These are phyloP conservation scores for Serranus cabrilla DNA, from an alignment of 2,797 vertebrate genomes.

Conservation along the genomic window DNA sequence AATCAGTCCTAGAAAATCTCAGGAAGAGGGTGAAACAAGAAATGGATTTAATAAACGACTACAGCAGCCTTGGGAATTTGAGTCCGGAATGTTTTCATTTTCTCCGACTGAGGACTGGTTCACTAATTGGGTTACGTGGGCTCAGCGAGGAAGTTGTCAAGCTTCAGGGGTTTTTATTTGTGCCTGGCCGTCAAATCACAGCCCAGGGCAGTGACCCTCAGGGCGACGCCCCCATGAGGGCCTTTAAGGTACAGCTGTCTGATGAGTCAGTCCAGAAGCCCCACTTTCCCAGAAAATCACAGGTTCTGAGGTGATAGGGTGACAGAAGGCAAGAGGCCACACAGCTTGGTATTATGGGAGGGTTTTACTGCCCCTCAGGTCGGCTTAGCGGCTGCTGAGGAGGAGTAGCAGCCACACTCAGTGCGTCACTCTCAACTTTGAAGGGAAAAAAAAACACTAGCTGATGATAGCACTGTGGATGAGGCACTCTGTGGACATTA, in stretches of 20 bases:
- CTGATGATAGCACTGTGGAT: constrained; percentile 32
- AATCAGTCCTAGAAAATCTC: constrained; percentile 63
- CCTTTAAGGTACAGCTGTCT: constrained; percentile 82
- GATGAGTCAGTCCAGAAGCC: constrained; percentile 79
- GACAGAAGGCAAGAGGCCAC: constrained; percentile 73
- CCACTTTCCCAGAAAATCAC: constrained; percentile 73
- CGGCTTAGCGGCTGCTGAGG: constrained; percentile 52
- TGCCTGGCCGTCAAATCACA: constrained; percentile 74
- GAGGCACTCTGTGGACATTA: constrained; percentile 21
- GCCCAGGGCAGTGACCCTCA: constrained; percentile 60
- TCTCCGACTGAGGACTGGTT: constrained; percentile 66
- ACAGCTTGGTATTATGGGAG: constrained; percentile 66
- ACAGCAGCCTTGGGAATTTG: constrained; percentile 72
- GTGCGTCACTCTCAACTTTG: constrained; percentile 42
- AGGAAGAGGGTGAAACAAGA: constrained; percentile 72
- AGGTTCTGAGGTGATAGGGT: constrained; percentile 74
- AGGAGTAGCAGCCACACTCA: constrained; percentile 40
- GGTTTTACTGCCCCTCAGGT: constrained; percentile 66
- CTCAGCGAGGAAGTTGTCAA: constrained; percentile 82
- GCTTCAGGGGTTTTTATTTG: constrained; percentile 84
- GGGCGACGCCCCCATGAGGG: constrained; percentile 79
- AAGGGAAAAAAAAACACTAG: constrained; percentile 13
- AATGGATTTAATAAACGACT: constrained; percentile 79
- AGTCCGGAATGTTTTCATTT: constrained; percentile 81
- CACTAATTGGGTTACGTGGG: constrained; percentile 83